Evolutionary conservation across 1,140 invertebrate species (phyloP).

Genomic region (Drepana arcuata): DNA sequence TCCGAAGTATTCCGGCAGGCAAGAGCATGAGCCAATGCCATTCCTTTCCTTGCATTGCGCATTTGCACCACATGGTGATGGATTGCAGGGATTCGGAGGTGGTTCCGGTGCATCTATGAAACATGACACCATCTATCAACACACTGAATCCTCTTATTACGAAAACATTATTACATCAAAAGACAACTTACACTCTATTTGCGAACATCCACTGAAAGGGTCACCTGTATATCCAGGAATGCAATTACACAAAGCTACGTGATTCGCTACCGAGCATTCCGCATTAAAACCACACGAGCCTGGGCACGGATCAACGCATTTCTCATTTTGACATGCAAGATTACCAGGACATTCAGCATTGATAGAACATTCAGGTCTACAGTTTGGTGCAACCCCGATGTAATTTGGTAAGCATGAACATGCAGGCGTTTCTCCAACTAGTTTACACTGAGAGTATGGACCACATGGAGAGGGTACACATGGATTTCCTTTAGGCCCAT

Average conservation of each 20-base stretch:
- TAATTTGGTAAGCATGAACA: constrained; percentile 81
- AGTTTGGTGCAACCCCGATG: constrained; percentile 76
- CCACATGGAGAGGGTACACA: constrained; percentile 87
- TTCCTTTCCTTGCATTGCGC: constrained; percentile 87
- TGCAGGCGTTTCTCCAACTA: constrained; percentile 78
- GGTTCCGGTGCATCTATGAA: constrained; percentile 47
- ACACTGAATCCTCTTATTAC: too few species aligned
- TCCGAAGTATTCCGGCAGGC: constrained; percentile 86
- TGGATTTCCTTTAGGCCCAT: constrained; percentile 73
- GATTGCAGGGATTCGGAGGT: constrained; percentile 79
- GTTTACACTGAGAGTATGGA: constrained; percentile 83
- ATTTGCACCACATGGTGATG: constrained; percentile 89
- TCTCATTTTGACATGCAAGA: constrained; percentile 82
- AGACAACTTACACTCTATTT: constrained; percentile 62
- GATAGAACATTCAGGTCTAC: constrained; percentile 83
- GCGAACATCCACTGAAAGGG: constrained; percentile 79
- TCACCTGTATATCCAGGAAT: constrained; percentile 80
- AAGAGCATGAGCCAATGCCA: constrained; percentile 86
- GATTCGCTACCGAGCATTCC: constrained; percentile 80
- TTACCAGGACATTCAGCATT: constrained; percentile 83
- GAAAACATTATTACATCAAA: too few species aligned
- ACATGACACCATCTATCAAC: too few species aligned
- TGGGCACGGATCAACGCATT: constrained; percentile 86
- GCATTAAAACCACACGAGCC: constrained; percentile 83
- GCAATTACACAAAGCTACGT: constrained; percentile 84